Evolutionary conservation across 2,888 invertebrate species (phyloP).

Genomic region (Pollenia angustigena): DNA sequence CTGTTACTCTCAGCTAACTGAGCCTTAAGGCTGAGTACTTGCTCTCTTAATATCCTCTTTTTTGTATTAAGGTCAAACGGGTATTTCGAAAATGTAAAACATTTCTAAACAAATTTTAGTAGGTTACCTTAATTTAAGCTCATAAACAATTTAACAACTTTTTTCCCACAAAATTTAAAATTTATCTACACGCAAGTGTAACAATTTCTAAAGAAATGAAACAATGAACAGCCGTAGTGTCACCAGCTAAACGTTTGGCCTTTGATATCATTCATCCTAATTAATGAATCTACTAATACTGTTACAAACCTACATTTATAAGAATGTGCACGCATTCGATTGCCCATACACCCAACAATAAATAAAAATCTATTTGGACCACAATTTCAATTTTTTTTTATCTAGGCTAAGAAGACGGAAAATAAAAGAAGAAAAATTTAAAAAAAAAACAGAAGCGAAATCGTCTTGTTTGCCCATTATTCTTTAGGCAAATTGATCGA

Average conservation of each 20-base stretch:
- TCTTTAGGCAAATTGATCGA: slow-evolving; percentile 67
- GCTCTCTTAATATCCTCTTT: background rate
- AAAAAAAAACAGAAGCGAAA: slow-evolving; percentile 40
- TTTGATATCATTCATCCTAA: slow-evolving; percentile 55
- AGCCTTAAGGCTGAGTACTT: too few species aligned
- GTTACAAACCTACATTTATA: slow-evolving; percentile 6
- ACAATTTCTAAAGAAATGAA: slow-evolving; percentile 11
- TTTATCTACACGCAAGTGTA: background rate
- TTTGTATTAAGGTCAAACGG: background rate
- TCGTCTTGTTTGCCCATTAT: slow-evolving; percentile 53
- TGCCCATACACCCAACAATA: background rate
- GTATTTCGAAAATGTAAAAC: background rate
- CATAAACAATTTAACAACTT: background rate
- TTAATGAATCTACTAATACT: slow-evolving; percentile 47
- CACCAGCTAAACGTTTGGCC: slow-evolving; percentile 54
- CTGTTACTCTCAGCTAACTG: too few species aligned
- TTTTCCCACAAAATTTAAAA: slow-evolving; percentile 27
- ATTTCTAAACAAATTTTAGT: background rate
- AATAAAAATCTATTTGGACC: slow-evolving; percentile 52
- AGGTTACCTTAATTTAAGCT: slow-evolving; percentile 15
- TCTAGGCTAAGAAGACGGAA: slow-evolving; percentile 64
- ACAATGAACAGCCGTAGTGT: slow-evolving; percentile 7
- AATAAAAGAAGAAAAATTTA: background rate
- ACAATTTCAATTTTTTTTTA: slow-evolving; percentile 67
- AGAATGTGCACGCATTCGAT: background rate